Evolutionary conservation across 2,797 vertebrate genomes (phyloP).

Genomic region (Buceros bicornis): DNA sequence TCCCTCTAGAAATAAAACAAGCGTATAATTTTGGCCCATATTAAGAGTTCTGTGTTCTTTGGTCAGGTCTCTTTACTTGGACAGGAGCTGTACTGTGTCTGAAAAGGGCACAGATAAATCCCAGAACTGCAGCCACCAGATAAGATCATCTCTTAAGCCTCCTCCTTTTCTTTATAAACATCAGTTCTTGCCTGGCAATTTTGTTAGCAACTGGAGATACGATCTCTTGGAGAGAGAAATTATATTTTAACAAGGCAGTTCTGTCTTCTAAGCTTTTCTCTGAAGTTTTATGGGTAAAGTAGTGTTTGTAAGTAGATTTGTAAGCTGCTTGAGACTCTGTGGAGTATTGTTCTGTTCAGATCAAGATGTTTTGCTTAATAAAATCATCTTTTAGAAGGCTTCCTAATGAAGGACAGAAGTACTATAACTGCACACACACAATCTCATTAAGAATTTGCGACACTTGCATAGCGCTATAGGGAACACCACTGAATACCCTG

Average conservation of each 20-base stretch:
- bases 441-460: neutral
- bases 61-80: neutral
- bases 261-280: neutral
- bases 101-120: neutral
- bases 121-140: neutral
- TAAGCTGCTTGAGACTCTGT: neutral
- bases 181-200: neutral
- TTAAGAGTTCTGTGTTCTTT: neutral
- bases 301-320: neutral
- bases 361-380: neutral
- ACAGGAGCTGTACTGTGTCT: neutral
- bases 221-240: neutral
- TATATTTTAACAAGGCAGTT: neutral
- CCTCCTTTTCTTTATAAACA: neutral
- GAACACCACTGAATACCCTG: neutral
- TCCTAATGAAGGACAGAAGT: neutral
- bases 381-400: neutral
- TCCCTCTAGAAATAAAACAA: neutral
- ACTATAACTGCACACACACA: neutral
- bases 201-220: neutral
- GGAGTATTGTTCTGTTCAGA: neutral
- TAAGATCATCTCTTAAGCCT: neutral
- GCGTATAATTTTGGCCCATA: neutral
- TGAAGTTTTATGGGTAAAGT: neutral
- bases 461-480: neutral